Conservation (phyloP, 2,888 invertebrate species). For the Campopleginae sp. region DNA sequence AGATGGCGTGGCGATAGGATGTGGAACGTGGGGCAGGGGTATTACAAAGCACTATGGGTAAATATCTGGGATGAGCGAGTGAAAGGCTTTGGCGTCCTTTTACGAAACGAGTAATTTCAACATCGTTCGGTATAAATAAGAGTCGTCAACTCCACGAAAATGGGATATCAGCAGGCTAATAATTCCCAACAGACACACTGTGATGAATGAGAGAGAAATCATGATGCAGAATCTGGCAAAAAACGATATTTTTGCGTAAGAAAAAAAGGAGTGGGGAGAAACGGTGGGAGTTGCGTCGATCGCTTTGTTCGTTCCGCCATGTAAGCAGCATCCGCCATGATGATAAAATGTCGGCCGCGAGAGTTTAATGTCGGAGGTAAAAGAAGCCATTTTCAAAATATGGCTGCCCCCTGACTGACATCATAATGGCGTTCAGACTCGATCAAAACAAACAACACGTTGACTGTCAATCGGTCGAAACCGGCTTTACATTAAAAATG, state of each 20-base stretch:
- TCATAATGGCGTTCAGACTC: slow-evolving; percentile 85
- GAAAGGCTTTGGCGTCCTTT: slow-evolving; percentile 46
- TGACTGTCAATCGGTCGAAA: slow-evolving; percentile 77
- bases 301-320: slow-evolving; percentile 66
- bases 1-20: slow-evolving; percentile 12
- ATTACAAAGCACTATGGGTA: slow-evolving; percentile 62
- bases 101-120: slow-evolving; percentile 16
- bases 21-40: neutral
- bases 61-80: slow-evolving; percentile 56
- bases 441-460: slow-evolving; percentile 84
- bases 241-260: neutral
- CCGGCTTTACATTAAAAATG: slow-evolving; percentile 59
- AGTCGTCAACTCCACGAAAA: slow-evolving; percentile 3
- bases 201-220: neutral
- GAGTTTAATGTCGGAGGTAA: slow-evolving; percentile 60
- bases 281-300: slow-evolving; percentile 12
- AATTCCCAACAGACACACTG: neutral
- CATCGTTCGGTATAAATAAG: neutral
- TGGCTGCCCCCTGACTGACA: slow-evolving; percentile 87
- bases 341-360: slow-evolving; percentile 74
- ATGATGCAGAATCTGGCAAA: neutral
- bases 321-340: slow-evolving; percentile 81
- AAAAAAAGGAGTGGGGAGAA: neutral
- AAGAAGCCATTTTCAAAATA: slow-evolving; percentile 87
- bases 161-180: neutral